phyloP scores from a whole-genome alignment of 1,140 invertebrate genomes.

The Wasmannia auropunctata region DNA sequence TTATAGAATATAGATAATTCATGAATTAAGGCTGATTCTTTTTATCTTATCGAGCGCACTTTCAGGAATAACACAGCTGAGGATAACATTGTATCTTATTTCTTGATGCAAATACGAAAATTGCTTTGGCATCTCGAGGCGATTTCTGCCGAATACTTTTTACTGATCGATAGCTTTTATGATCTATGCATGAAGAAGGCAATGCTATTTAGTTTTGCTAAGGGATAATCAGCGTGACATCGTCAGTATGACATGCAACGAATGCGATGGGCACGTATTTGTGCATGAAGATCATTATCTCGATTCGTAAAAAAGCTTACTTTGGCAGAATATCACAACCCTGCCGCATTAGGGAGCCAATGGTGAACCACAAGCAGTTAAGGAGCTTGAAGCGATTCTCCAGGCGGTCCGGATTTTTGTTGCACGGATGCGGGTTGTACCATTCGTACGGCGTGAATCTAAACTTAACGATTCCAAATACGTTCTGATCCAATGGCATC shows the following conservation, averaged over 20 bases:
- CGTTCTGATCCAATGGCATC: conserved; percentile 43
- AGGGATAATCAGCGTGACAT: neutral
- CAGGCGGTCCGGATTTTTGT: conserved; percentile 90
- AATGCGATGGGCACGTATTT: conserved; percentile 3
- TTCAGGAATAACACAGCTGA: neutral
- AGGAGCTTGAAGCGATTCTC: conserved; percentile 96
- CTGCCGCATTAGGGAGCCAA: conserved; percentile 97
- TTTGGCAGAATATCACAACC: conserved; percentile 96
- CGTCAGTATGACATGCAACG: conserved; percentile 7
- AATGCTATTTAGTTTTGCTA: neutral
- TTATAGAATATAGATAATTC: no score
- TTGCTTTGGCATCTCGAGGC: neutral
- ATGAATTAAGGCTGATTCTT: neutral
- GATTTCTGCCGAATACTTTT: neutral
- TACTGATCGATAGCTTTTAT: neutral
- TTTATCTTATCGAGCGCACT: neutral
- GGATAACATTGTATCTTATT: neutral
- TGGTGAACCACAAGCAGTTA: conserved; percentile 98
- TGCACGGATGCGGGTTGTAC: conserved; percentile 94
- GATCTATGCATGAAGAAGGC: neutral
- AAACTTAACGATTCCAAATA: conserved; percentile 77
- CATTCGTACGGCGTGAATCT: conserved; percentile 98
- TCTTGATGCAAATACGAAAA: neutral
- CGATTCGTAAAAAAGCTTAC: conserved; percentile 87
- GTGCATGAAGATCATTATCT: conserved; percentile 37